Base-by-base conservation (phyloP, 2,888 invertebrate species). In the Eupithecia subfuscata region DNA sequence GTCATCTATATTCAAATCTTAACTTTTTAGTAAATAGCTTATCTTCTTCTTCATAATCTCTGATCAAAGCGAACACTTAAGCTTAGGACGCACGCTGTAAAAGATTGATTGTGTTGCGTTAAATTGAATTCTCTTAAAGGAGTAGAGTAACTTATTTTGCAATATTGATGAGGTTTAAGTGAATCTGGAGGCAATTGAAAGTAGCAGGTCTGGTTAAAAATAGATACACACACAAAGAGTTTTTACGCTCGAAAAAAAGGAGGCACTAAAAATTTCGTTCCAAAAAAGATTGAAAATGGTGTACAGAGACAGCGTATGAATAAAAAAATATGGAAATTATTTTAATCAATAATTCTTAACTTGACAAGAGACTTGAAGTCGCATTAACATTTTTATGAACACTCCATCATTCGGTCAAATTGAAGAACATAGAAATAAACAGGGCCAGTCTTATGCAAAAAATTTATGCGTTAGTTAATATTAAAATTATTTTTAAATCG, bases 71-170 rank as follows among this genome's bases (percentile, higher is more conserved):
- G 78, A 78, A 78, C 75, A 80, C 76, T 78, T 79, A 75, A 77
- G 73, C 37, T 75, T 70, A 78, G 75, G 77, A 74, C 71, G 70
- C 75, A 37, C 70, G 69, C 71, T 74, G 74, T 79, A 79, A 77
- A 80, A 80, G 80, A 81, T 80, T 79, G 81, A 81, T 79, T 75
- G 77, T 80, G 78, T 80, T 81, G 76, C 77, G 69, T 73, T 80
- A 77, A 81, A 81, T 80, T 81, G 76, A 80, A 79, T 81, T 75
- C 45, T 56, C 63, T 68, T 77, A 73, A 76, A 78, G 75, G 78
- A 75, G 74, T 67, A 75, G 72, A 71, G 75, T 71, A 76, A 73
- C 77, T 77, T 69, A 71, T 63, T 69, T 67, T 81, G 75, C 69
- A 81, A 78, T 77, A 80, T 79, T 76, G 74, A 81, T 78, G 74